Percentiles rank a stretch among this genome's conserved stretches.
Evolutionary conservation across 2,888 invertebrate genomes (phyloP).

Genomic region (Lithodes maja): DNA sequence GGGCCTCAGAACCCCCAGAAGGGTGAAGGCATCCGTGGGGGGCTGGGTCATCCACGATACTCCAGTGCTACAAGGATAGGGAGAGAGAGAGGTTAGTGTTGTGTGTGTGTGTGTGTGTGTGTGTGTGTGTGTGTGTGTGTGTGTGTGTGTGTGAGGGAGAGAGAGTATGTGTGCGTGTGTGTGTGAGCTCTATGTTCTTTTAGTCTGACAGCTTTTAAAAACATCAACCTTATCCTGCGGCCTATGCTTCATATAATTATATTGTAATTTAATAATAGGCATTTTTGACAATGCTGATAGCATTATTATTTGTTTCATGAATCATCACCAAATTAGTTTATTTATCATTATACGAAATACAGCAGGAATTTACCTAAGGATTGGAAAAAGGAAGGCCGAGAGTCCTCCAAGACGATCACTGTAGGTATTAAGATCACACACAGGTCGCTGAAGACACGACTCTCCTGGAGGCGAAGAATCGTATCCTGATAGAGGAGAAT

Average conservation of each 20-base stretch:
- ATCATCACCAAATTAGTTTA: too few species aligned
- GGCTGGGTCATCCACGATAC: not conserved
- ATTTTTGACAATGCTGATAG: not conserved
- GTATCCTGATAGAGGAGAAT: too few species aligned
- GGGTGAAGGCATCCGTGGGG: slow-evolving; percentile 29
- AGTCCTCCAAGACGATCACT: slow-evolving; percentile 43
- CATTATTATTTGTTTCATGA: not conserved
- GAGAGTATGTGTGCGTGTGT: too few species aligned
- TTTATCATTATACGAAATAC: not conserved
- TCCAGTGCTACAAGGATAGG: not conserved
- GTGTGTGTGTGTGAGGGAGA: too few species aligned
- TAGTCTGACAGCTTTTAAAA: too few species aligned
- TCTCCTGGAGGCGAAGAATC: slow-evolving; percentile 11
- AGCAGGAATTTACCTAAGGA: slow-evolving; percentile 33
- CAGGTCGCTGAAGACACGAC: slow-evolving; percentile 52
- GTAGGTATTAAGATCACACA: slow-evolving; percentile 52
- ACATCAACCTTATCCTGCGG: too few species aligned
- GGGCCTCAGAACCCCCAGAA: slow-evolving; percentile 45
- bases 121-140: too few species aligned
- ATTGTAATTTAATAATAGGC: too few species aligned
- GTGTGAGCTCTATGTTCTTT: too few species aligned
- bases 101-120: too few species aligned
- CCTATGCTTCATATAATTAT: too few species aligned
- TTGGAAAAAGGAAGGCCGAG: slow-evolving; percentile 36
- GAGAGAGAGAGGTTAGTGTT: too few species aligned